Conservation (phyloP, 2,888 invertebrate species). For the Sarcophaga carnaria region DNA sequence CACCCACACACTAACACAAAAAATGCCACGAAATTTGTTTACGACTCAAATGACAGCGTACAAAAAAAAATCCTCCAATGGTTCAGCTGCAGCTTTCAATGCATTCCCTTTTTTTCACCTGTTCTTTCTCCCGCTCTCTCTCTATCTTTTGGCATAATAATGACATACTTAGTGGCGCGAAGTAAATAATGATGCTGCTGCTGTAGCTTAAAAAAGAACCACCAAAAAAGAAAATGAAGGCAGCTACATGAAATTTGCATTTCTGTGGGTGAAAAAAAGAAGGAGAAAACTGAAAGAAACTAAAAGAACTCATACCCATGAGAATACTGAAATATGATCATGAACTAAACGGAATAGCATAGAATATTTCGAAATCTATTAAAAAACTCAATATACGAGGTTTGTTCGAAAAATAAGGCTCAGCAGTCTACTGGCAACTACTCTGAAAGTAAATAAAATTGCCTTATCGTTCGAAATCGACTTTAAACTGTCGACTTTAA, state of each 20-base stretch:
- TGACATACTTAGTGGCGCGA: slow-evolving; percentile 57
- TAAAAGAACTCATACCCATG: not conserved
- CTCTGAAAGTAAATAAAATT: too few relatives aligned
- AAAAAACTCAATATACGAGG: too few relatives aligned
- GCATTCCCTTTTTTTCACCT: slow-evolving; percentile 46
- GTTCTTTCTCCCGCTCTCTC: not conserved
- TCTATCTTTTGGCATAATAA: slow-evolving; percentile 42
- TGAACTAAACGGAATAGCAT: slow-evolving; percentile 17
- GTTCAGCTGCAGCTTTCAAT: slow-evolving; percentile 33
- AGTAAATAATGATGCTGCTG: slow-evolving; percentile 63
- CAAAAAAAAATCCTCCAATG: slow-evolving; percentile 21
- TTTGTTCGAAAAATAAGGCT: too few relatives aligned
- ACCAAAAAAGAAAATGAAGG: not conserved
- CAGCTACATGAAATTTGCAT: slow-evolving; percentile 61
- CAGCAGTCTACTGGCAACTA: too few relatives aligned
- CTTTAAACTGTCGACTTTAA: too few relatives aligned
- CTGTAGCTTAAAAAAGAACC: slow-evolving; percentile 1
- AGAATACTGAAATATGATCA: slow-evolving; percentile 48
- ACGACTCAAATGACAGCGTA: slow-evolving; percentile 45
- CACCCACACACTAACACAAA: not conserved
- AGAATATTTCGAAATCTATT: too few relatives aligned
- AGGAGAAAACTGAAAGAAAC: slow-evolving; percentile 8
- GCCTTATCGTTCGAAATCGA: too few relatives aligned
- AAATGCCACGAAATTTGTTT: slow-evolving; percentile 66
- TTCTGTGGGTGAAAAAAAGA: slow-evolving; percentile 32